Evolutionary conservation across 2,113 vertebrate species (phyloP).

Genomic region (Carollia perspicillata): DNA sequence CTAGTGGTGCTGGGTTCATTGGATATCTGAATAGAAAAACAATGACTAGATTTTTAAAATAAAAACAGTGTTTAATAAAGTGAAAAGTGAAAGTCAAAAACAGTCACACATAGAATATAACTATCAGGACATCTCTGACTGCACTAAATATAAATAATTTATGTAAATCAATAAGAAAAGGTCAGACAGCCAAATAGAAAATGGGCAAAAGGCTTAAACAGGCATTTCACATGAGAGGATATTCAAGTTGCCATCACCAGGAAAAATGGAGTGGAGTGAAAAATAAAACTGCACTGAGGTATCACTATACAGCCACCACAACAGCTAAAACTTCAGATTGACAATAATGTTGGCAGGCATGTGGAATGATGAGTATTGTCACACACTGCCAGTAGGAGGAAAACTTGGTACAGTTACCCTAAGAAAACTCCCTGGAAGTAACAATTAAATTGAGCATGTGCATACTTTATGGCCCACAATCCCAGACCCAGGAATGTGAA

Average conservation of each 20-base stretch:
- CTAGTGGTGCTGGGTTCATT: not conserved
- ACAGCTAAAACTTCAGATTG: not conserved
- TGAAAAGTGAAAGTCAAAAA: not conserved
- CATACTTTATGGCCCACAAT: not conserved
- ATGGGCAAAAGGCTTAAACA: not conserved
- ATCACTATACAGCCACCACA: not conserved
- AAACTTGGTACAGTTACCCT: not conserved
- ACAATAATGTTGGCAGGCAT: not conserved
- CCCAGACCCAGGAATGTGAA: not conserved
- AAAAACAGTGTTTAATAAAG: conserved; percentile 6
- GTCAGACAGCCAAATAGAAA: not conserved
- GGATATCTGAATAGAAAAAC: not conserved
- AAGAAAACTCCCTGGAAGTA: not conserved
- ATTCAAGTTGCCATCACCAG: not conserved
- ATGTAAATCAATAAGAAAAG: not conserved
- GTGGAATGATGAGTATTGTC: not conserved
- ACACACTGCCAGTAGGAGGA: not conserved
- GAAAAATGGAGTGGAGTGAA: not conserved
- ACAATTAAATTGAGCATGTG: not conserved
- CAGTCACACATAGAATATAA: not conserved
- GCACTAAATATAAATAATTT: not conserved
- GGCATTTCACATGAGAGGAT: not conserved
- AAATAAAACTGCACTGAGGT: not conserved
- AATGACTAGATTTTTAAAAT: not conserved
- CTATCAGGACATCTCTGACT: not conserved